Percentiles rank a stretch among this genome's conserved stretches.
Evolutionary conservation across 64 coral and sea anemone species (phyloP).

Genomic region (Astreopora myriophthalma): DNA sequence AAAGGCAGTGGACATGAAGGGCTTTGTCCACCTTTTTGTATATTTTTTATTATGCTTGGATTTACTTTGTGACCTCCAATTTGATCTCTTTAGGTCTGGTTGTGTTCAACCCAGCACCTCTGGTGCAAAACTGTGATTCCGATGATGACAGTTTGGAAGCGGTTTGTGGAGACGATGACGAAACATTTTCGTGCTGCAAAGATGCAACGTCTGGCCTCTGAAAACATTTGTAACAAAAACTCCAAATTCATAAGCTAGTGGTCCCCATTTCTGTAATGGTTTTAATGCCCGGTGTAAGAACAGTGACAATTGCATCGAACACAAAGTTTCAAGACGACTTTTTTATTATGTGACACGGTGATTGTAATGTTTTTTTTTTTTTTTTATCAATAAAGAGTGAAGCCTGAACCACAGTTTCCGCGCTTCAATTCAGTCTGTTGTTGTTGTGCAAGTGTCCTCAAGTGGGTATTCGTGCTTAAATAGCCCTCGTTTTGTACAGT

Average conservation of each 20-base stretch:
- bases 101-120: not conserved
- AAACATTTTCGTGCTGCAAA: conserved; percentile 77
- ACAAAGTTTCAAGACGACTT: not conserved
- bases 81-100: conserved; percentile 61
- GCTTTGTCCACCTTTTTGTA: no score
- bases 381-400: conserved; percentile 2
- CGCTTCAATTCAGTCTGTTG: no score
- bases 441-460: no score
- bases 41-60: no score
- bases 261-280: not conserved
- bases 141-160: conserved; percentile 68
- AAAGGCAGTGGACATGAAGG: no score
- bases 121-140: conserved; percentile 56
- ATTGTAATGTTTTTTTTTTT: not conserved
- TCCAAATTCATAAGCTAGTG: not conserved
- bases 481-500: no score
- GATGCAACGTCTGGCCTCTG: conserved; percentile 62
- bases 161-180: conserved; percentile 67
- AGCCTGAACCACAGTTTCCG: not conserved
- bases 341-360: not conserved
- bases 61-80: no score
- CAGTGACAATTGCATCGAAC: not conserved
- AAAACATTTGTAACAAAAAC: not conserved
- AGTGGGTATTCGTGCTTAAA: no score
- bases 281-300: not conserved